Base-by-base conservation (phyloP, 2,888 invertebrate species). In the Hirtodrosophila duncani region DNA sequence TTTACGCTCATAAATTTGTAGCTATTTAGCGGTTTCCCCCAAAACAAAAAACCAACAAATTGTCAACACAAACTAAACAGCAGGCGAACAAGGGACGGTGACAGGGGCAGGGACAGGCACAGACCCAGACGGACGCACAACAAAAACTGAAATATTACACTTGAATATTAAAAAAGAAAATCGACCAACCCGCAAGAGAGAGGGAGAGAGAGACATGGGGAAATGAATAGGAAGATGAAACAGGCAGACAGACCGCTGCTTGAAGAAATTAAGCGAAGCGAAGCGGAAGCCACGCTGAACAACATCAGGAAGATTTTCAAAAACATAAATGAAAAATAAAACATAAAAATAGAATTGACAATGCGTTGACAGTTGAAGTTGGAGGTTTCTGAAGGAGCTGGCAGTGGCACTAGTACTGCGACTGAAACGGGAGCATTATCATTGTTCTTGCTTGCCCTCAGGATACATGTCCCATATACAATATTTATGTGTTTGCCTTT, bases 341-440 rank as follows among this genome's bases (percentile, higher is more conserved):
- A 78, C 77, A 79, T 77, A 81, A 71, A 81, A 77, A 81, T 77
- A 71, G 82, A 81, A 80, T 63, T 82, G 75, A 77, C 78, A 61
- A 77, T 62, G 82, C 82, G 81, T 62, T 77, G 75, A 77, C 82
- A 77, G 77, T 67, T 55, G 66, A 16, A 37, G 9, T 11, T 16
- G 33, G 18, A 13, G 11, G 31, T n/a, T n/a, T n/a, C n/a, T n/a
- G 21, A 10, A 20, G n/a, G 1, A 3, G 31, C 5, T 13, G 33
- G 20, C 18, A 24, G 3, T 14, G 8, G 9, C 3, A 16, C 7
- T n/a, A 8, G 2, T 2, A 3, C 14, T n/a, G 6, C 2, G 10
- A 17, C 26, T 34, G 17, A 20, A 4, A 20, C 17, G 45, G 38
- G 36, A 18, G 20, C 37, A 18, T 13, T 14, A 18, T 21, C 48